These are phyloP conservation scores for Lepilemur ruficaudatus DNA, from an alignment of 2,797 vertebrate genomes.

Conservation along the genomic window DNA sequence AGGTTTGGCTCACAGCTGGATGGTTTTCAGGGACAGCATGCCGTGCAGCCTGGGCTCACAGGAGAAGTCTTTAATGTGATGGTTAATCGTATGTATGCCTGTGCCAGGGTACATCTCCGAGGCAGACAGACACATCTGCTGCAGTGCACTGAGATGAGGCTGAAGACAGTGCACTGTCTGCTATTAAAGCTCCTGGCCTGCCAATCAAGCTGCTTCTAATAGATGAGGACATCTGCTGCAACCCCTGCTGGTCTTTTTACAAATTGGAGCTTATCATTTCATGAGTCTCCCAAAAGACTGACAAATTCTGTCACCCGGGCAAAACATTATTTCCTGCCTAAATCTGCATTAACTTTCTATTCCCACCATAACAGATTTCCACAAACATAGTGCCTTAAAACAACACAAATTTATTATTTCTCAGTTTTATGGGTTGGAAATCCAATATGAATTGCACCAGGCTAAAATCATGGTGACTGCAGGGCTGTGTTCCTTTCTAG, in stretches of 20 bases:
- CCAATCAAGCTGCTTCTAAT: background rate
- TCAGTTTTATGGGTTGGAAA: background rate
- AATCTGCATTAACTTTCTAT: background rate
- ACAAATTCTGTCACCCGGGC: background rate
- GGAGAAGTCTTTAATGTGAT: background rate
- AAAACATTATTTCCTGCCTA: background rate
- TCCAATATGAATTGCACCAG: background rate
- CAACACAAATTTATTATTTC: background rate
- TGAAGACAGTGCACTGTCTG: rapidly evolving
- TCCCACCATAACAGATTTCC: background rate
- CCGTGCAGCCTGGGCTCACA: background rate
- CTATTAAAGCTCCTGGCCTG: background rate
- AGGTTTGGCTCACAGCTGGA: rapidly evolving
- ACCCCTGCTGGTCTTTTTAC: background rate
- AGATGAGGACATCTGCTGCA: background rate
- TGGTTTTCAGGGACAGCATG: background rate
- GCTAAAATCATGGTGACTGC: background rate
- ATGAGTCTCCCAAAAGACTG: background rate
- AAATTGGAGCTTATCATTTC: background rate
- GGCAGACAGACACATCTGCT: background rate
- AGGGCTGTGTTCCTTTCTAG: background rate
- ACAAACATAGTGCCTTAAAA: background rate
- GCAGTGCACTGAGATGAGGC: background rate
- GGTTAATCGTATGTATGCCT: rapidly evolving
- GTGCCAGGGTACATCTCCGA: rapidly evolving